These are phyloP conservation scores for Nasonovia ribisnigri DNA, from an alignment of 2,888 invertebrate species.

Conservation along the genomic window DNA sequence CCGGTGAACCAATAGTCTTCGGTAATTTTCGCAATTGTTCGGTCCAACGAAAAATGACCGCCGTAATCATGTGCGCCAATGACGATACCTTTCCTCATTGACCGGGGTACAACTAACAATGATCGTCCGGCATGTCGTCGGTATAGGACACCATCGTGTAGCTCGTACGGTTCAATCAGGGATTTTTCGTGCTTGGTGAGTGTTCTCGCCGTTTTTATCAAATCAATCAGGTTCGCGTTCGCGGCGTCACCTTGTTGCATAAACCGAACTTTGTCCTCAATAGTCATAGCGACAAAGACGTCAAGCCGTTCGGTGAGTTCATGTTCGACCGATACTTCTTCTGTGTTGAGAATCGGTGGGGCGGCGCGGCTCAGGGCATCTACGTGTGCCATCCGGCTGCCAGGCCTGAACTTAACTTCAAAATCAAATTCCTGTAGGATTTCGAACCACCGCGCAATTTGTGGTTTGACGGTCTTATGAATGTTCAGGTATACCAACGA, in stretches of 20 bases:
- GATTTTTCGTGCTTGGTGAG: not conserved
- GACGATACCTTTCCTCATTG: not conserved
- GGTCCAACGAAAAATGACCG: not conserved
- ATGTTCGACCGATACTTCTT: not conserved
- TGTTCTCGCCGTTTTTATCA: no score
- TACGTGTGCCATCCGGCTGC: conserved; percentile 67
- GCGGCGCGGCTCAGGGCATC: conserved; percentile 22
- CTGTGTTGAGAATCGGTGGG: not conserved
- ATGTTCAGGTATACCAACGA: no score
- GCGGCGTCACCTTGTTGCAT: not conserved
- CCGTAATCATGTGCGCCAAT: not conserved
- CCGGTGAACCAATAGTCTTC: not conserved
- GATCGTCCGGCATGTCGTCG: not conserved
- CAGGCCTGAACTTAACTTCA: not conserved
- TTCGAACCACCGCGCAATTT: no score
- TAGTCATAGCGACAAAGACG: not conserved
- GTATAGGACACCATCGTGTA: not conserved
- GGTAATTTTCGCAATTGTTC: not conserved
- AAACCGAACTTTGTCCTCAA: not conserved
- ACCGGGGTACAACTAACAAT: not conserved
- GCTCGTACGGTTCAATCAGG: not conserved
- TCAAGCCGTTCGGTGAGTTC: not conserved
- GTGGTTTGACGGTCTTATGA: no score
- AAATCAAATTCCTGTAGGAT: not conserved
- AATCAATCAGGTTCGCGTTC: not conserved